phyloP scores from a whole-genome alignment of 2,113 vertebrate species.

The Hyperopisus bebe region DNA sequence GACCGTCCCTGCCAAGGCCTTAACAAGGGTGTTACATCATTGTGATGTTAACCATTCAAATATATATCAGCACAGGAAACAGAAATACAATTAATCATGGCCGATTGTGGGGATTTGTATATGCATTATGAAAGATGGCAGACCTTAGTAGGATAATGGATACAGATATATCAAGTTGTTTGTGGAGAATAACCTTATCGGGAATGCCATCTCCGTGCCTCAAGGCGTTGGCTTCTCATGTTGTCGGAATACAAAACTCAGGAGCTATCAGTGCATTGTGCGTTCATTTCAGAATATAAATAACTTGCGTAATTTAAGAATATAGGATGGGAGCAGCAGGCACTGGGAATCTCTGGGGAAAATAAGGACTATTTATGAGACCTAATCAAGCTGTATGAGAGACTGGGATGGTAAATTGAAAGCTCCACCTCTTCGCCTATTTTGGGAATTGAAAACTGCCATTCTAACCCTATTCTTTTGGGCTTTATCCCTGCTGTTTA shows the following conservation, averaged over 20 bases:
- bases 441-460: not conserved
- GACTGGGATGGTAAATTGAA: not conserved
- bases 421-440: not conserved
- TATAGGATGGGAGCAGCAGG: not conserved
- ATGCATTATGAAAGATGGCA: not conserved
- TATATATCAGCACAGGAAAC: not conserved
- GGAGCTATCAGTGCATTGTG: not conserved
- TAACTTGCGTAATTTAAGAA: not conserved
- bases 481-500: not conserved
- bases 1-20: not conserved
- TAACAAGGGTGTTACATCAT: not conserved
- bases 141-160: not conserved
- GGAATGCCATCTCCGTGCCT: not conserved
- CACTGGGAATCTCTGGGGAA: not conserved
- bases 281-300: not conserved
- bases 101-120: not conserved
- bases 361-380: not conserved
- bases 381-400: not conserved
- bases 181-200: not conserved
- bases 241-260: not conserved
- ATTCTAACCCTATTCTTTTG: not conserved
- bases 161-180: not conserved
- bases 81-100: not conserved
- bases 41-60: not conserved
- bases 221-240: not conserved